A percentile compares a stretch with the other conserved stretches of the same genome.
Evolutionary conservation across 2,888 invertebrate genomes (phyloP).

Genomic region (Clusia tigrina): DNA sequence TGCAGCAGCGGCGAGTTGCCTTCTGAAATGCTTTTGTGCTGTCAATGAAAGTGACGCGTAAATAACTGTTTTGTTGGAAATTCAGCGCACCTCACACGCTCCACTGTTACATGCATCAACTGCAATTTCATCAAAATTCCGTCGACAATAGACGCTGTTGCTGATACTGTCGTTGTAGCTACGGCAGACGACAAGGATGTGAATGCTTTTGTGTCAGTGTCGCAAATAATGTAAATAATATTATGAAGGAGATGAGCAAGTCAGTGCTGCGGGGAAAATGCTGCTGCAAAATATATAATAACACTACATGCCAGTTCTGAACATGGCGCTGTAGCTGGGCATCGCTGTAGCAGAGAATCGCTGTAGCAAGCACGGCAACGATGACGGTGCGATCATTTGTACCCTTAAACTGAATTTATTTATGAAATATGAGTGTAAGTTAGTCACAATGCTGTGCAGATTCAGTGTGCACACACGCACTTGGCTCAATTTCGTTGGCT

Average conservation of each 20-base stretch:
- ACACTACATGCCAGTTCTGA: too few species aligned
- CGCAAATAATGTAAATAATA: background rate
- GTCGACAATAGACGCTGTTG: conserved; percentile 1
- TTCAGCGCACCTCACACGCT: background rate
- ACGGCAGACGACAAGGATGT: background rate
- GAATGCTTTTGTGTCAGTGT: background rate
- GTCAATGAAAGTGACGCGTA: background rate
- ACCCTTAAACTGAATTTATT: too few species aligned
- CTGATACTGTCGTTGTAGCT: too few species aligned
- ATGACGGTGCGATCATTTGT: too few species aligned
- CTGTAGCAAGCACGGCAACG: too few species aligned
- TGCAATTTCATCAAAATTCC: background rate
- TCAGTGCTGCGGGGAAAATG: too few species aligned
- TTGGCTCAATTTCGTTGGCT: too few species aligned
- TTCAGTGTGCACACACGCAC: too few species aligned
- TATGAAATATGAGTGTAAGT: too few species aligned
- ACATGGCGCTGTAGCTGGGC: background rate
- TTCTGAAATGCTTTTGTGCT: background rate
- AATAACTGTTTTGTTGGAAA: conserved; percentile 1
- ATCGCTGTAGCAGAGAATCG: background rate
- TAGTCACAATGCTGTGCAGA: too few species aligned
- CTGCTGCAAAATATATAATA: too few species aligned
- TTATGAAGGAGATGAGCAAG: too few species aligned
- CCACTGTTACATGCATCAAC: background rate
- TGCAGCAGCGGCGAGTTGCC: background rate